Evolutionary conservation across 2,888 invertebrate genomes (phyloP).

Genomic region (Leucophora obtusa): DNA sequence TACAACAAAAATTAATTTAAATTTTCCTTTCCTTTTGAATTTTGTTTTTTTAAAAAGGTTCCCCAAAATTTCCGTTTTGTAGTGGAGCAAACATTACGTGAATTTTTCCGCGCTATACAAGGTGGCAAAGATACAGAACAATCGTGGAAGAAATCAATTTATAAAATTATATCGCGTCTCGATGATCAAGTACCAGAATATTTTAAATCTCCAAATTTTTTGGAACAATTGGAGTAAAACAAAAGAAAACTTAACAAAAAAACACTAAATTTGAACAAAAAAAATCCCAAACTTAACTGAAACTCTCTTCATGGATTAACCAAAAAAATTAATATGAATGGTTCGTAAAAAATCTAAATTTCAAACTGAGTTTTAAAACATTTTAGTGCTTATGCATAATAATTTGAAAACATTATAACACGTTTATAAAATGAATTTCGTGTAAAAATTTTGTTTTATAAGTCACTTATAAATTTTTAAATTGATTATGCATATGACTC

Average conservation of each 20-base stretch:
- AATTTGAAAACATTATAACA: too few relatives aligned
- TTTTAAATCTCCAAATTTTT: slow-evolving; percentile 99
- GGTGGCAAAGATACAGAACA: slow-evolving; percentile 98
- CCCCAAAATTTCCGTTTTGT: slow-evolving; percentile 98
- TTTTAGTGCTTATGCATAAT: too few relatives aligned
- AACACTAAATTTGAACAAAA: slow-evolving; percentile 56
- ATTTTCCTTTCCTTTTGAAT: slow-evolving; percentile 35
- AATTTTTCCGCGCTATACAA: slow-evolving; percentile 99
- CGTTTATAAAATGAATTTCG: too few relatives aligned
- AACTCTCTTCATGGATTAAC: slow-evolving; percentile 61
- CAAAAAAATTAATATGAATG: slow-evolving; percentile 5
- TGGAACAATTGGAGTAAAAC: slow-evolving; percentile 95
- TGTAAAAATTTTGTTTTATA: too few relatives aligned
- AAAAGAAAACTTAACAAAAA: slow-evolving; percentile 56
- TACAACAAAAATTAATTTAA: slow-evolving; percentile 12
- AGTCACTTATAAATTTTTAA: too few relatives aligned
- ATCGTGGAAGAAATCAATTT: slow-evolving; percentile 99
- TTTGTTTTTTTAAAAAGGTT: slow-evolving; percentile 83
- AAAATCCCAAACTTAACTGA: slow-evolving; percentile 30
- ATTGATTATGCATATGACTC: too few relatives aligned
- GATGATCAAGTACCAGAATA: slow-evolving; percentile 99
- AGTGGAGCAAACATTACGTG: slow-evolving; percentile 97
- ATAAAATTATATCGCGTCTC: slow-evolving; percentile 99
- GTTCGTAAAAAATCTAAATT: slow-evolving; percentile 13
- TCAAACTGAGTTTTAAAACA: neutral